Percentiles rank a stretch among this genome's conserved stretches.
phyloP scores from a whole-genome alignment of 2,888 invertebrate species.

The Dromius quadrimaculatus region DNA sequence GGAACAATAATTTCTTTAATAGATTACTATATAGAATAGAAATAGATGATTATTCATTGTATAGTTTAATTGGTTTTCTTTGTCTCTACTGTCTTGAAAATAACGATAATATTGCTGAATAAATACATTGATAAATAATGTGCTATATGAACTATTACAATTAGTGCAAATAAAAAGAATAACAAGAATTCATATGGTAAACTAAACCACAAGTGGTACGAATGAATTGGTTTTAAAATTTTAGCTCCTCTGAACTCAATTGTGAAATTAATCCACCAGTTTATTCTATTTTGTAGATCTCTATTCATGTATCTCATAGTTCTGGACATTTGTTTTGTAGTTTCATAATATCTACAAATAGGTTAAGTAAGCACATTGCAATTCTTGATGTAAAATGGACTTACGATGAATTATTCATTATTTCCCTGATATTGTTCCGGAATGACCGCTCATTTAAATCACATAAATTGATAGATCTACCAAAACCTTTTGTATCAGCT shows the following conservation, averaged over 20 bases:
- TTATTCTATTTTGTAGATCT: conserved; percentile 18
- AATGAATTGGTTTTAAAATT: conserved; percentile 27
- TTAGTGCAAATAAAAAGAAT: conserved; percentile 41
- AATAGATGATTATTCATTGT: too few species aligned
- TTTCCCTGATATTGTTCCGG: conserved; percentile 23
- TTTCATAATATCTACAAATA: background rate
- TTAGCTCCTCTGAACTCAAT: conserved; percentile 34
- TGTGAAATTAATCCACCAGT: conserved; percentile 45
- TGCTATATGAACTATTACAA: too few species aligned
- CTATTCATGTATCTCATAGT: conserved; percentile 33
- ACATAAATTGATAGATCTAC: conserved; percentile 37
- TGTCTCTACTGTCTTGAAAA: too few species aligned
- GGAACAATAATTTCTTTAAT: too few species aligned
- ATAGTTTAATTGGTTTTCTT: too few species aligned
- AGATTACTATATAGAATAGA: too few species aligned
- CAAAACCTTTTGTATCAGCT: conserved; percentile 35
- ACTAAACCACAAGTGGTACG: conserved; percentile 24
- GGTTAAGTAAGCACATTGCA: background rate
- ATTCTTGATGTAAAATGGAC: background rate
- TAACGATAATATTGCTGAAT: too few species aligned
- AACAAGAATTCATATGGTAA: conserved; percentile 30
- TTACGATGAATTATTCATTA: conserved; percentile 42
- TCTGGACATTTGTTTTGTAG: conserved; percentile 18
- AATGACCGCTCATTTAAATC: conserved; percentile 34
- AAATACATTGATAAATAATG: too few species aligned